Evolutionary conservation across 2,113 vertebrate species (phyloP), one percentile per base, ranked within the genome.

Genomic region (Tenebrosternarchus preto): DNA sequence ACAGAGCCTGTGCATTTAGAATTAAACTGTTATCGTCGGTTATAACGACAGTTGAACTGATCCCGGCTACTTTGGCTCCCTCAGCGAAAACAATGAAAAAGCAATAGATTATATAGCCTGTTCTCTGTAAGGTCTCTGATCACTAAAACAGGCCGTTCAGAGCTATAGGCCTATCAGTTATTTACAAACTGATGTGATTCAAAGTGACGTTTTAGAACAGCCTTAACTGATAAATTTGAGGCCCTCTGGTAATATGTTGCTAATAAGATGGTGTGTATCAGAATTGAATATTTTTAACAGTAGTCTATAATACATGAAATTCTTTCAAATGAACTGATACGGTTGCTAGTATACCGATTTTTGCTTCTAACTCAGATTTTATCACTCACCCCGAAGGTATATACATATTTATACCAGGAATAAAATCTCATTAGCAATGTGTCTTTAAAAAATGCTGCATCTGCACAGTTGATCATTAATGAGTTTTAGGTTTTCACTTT

Each of bases 391-490:
- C 70, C 16, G 17, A 5, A 57, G 59, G 70, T 70, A 57, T 24
- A 33, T 57, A 43, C 70, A 64, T 78, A 55, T 27, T 77, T 50
- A 16, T 43, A 46, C 53, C 53, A 60, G 67, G 46, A 46, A 68
- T 74, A 33, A 74, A 22, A 50, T 33, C 16, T 72, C 71, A 74
- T 74, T 80, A 80, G 50, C 70, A 0, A 0, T 29, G 53, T 74
- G 57, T 55, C 33, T 71, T 67, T 57, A 67, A 74, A 29, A 75
- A n/a, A 68, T 29, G 71, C 31, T 24, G 43, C 79, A 80, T 80
- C 59, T 75, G 43, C 55, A 73, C 24, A 20, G 20, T 67, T 80
- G 74, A 75, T 29, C 50, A 71, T 74, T 74, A 80, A 67, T 59
- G 66, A 31, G 61, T 74, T 74, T 55, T 57, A 57, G 71, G 46